Evolutionary conservation across 2,113 vertebrate genomes (phyloP).

Genomic region (Sprattus sprattus): DNA sequence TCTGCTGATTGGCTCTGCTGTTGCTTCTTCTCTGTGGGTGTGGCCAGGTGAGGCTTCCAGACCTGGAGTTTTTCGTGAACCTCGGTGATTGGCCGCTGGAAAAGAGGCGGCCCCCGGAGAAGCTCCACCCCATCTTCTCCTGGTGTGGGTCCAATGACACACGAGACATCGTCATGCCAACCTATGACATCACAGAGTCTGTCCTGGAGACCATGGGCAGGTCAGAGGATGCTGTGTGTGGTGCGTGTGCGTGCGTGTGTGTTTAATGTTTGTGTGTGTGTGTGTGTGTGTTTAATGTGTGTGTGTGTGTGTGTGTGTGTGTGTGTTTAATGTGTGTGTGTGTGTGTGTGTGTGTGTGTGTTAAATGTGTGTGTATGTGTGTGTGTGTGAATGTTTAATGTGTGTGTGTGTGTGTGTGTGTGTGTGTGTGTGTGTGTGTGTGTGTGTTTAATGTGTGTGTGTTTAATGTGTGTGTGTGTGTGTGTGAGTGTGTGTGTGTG

Average conservation of each 20-base stretch:
- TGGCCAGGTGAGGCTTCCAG: constrained; percentile 86
- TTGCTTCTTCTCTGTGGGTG: background rate
- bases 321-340: background rate
- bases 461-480: background rate
- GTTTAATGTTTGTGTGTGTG: background rate
- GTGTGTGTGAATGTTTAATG: too few species aligned
- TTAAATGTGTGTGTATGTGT: constrained; percentile 78
- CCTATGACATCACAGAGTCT: constrained; percentile 95
- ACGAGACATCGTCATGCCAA: constrained; percentile 95
- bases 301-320: constrained; percentile 59
- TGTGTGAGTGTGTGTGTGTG: background rate
- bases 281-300: background rate
- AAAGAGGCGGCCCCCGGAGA: constrained; percentile 78
- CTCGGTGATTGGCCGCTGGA: constrained; percentile 98
- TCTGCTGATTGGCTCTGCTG: too few species aligned
- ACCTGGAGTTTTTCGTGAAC: constrained; percentile 96
- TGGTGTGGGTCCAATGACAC: constrained; percentile 96
- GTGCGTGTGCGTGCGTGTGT: too few species aligned
- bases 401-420: background rate
- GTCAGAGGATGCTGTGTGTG: constrained; percentile 58
- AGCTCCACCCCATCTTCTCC: constrained; percentile 90
- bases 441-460: constrained; percentile 3
- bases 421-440: background rate
- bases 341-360: constrained; percentile 60
- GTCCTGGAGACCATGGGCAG: constrained; percentile 97